Conservation (phyloP, 2,113 vertebrate species). For the Nicator chloris region DNA sequence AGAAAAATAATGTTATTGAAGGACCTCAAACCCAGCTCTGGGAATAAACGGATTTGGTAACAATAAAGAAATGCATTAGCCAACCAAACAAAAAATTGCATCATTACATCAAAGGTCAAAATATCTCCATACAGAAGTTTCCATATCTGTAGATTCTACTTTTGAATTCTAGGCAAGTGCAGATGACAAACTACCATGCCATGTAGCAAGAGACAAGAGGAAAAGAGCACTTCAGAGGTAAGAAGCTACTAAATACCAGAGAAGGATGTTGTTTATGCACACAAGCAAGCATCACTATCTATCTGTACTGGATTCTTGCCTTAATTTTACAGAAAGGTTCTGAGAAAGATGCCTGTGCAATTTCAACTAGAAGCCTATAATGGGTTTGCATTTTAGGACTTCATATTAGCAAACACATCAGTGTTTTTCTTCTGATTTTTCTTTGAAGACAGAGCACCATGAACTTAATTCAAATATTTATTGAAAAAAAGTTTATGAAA, state of each 20-base stretch:
- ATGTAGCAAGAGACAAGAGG: neutral
- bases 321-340: neutral
- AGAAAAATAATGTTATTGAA: neutral
- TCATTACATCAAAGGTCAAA: neutral
- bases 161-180: neutral
- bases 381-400: neutral
- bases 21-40: neutral
- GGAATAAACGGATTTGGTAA: neutral
- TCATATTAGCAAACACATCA: neutral
- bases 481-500: neutral
- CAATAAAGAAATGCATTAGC: neutral
- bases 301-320: neutral
- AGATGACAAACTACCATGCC: neutral
- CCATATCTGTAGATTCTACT: neutral
- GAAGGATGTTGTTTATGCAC: neutral
- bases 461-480: neutral
- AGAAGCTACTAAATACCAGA: neutral
- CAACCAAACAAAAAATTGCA: neutral
- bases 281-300: neutral
- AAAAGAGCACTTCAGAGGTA: neutral
- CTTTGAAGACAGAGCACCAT: neutral
- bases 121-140: neutral
- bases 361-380: neutral
- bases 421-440: neutral
- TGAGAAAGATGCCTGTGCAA: neutral